Percentiles rank a stretch among this genome's conserved stretches.
phyloP scores from a whole-genome alignment of 2,113 vertebrate species.

The Syngnathus floridae region DNA sequence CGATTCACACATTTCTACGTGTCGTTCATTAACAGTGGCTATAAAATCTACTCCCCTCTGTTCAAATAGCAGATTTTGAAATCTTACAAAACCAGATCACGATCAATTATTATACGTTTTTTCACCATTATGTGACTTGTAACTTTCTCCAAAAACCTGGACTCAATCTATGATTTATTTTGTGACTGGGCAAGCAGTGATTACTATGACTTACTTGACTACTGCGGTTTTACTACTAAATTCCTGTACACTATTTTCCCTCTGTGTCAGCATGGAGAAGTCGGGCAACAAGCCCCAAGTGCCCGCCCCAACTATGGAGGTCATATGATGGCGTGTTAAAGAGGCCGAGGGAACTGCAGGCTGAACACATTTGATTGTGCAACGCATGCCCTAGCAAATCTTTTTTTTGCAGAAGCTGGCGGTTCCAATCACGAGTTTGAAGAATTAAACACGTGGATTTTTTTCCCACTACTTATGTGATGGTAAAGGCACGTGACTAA shows the following conservation, averaged over 20 bases:
- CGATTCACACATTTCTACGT: not conserved
- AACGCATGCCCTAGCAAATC: conserved; percentile 10
- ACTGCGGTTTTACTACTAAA: conserved; percentile 1
- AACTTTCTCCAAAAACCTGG: too few relatives aligned
- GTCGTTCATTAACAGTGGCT: too few relatives aligned
- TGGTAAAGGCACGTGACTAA: not conserved
- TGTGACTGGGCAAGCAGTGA: too few relatives aligned
- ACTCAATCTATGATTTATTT: too few relatives aligned
- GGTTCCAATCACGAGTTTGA: not conserved
- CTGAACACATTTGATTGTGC: conserved; percentile 38
- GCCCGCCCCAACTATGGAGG: conserved; percentile 8
- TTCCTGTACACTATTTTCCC: not conserved
- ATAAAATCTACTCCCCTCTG: too few relatives aligned
- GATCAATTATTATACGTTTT: too few relatives aligned
- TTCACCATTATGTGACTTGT: too few relatives aligned
- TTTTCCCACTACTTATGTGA: not conserved
- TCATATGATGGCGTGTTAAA: conserved; percentile 42
- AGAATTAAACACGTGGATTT: not conserved
- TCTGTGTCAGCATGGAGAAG: not conserved
- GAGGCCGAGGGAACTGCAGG: conserved; percentile 12
- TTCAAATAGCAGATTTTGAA: too few relatives aligned
- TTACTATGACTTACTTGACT: not conserved
- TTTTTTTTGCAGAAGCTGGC: not conserved
- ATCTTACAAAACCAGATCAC: too few relatives aligned
- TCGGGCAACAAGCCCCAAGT: not conserved